phyloP scores from a whole-genome alignment of 2,888 invertebrate genomes.

The Neocrepidodera transversa region DNA sequence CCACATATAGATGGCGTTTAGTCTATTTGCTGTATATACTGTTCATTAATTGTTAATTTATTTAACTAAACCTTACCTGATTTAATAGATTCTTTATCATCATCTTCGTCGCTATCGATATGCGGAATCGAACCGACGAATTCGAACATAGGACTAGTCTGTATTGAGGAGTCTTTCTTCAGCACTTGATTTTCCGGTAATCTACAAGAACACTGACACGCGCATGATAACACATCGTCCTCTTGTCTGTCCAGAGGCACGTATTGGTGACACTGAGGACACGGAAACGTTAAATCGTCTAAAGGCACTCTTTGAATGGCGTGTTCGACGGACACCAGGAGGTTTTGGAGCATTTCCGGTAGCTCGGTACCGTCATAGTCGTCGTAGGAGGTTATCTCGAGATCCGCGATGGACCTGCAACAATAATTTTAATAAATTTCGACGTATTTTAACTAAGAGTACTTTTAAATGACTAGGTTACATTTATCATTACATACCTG shows the following conservation, averaged over 20 bases:
- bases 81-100: conserved; percentile 56
- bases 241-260: conserved; percentile 57
- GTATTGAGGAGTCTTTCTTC: conserved; percentile 60
- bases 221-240: conserved; percentile 51
- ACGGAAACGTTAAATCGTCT: conserved; percentile 71
- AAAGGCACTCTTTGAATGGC: conserved; percentile 70
- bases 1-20: no score
- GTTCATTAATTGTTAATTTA: no score
- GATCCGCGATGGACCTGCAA: conserved; percentile 50
- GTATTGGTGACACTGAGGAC: conserved; percentile 62
- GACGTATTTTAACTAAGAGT: no score
- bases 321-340: conserved; percentile 73
- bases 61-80: conserved; percentile 51
- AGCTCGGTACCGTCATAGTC: conserved; percentile 63
- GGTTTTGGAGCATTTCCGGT: conserved; percentile 69
- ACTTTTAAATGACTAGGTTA: no score
- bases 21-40: no score
- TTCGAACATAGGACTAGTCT: conserved; percentile 68
- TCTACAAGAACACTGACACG: conserved; percentile 57
- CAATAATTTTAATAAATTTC: no score
- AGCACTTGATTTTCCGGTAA: conserved; percentile 53
- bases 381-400: conserved; percentile 54
- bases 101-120: conserved; percentile 77
- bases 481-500: no score
- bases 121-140: conserved; percentile 73